These are phyloP conservation scores for Diadema setosum DNA, from an alignment of 35 echinoderm and acorn worm species.

Conservation along the genomic window DNA sequence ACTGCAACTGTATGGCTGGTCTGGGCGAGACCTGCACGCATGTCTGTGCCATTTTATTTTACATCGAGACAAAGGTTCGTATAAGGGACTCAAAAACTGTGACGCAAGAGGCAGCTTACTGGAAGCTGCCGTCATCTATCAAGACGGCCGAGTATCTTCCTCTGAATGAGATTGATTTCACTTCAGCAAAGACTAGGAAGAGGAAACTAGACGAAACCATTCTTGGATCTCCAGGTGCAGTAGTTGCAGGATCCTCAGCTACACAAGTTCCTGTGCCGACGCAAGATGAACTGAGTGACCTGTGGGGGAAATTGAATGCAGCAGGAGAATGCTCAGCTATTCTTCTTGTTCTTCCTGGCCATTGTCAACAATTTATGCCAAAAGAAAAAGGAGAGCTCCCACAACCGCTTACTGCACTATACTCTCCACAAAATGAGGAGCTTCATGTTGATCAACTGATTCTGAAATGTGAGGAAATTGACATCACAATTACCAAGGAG, in stretches of 20 bases:
- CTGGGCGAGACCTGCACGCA: slow-evolving; percentile 23
- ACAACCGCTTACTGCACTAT: not conserved
- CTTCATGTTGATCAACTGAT: not conserved
- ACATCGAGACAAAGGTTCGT: slow-evolving; percentile 1
- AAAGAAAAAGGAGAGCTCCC: not conserved
- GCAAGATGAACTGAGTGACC: not conserved
- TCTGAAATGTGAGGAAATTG: not conserved
- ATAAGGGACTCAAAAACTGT: slow-evolving; percentile 5
- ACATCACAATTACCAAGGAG: not conserved
- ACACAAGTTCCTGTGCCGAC: not conserved
- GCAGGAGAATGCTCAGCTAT: not conserved
- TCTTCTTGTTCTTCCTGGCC: not conserved
- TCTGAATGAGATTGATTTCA: slow-evolving; percentile 23
- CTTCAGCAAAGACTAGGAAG: slow-evolving; percentile 25
- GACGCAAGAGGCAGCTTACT: slow-evolving; percentile 23
- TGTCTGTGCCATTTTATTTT: slow-evolving; percentile 29
- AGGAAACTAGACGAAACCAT: not conserved
- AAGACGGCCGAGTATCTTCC: not conserved
- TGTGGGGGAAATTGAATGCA: not conserved
- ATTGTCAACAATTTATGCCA: not conserved
- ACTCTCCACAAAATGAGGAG: not conserved
- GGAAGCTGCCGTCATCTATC: slow-evolving; percentile 3
- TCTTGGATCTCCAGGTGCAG: not conserved
- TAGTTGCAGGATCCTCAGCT: not conserved
- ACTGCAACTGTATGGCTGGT: slow-evolving; percentile 47